Evolutionary conservation across 2,888 invertebrate species (phyloP).

Genomic region (Digitonthophagus gazella): DNA sequence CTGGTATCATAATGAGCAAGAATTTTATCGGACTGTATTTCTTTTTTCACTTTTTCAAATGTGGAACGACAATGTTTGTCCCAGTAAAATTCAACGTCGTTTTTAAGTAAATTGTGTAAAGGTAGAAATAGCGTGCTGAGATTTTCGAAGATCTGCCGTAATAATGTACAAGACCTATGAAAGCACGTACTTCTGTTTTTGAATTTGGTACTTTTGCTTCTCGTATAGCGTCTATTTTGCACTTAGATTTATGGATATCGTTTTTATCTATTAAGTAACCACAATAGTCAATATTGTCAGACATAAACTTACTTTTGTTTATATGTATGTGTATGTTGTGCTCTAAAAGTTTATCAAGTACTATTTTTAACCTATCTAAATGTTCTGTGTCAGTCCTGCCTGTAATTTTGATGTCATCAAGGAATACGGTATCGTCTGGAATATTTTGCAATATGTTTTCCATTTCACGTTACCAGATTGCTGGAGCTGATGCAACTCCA

Average conservation of each 20-base stretch:
- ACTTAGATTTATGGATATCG: slow-evolving; percentile 39
- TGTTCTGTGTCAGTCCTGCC: slow-evolving; percentile 33
- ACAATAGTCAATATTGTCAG: slow-evolving; percentile 36
- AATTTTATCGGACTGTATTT: slow-evolving; percentile 33
- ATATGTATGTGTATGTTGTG: slow-evolving; percentile 30
- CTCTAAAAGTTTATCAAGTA: neutral
- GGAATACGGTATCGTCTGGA: neutral
- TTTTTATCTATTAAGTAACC: slow-evolving; percentile 38
- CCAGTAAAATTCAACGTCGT: slow-evolving; percentile 35
- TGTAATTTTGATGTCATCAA: slow-evolving; percentile 19
- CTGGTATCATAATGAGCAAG: slow-evolving; percentile 38
- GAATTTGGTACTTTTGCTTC: slow-evolving; percentile 33
- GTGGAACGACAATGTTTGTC: slow-evolving; percentile 32
- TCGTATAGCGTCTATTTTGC: slow-evolving; percentile 40
- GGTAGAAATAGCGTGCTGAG: slow-evolving; percentile 36
- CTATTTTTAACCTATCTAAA: slow-evolving; percentile 30
- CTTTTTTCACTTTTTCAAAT: slow-evolving; percentile 36
- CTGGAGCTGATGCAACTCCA: too few relatives aligned
- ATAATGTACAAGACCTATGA: slow-evolving; percentile 40
- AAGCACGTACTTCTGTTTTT: slow-evolving; percentile 12
- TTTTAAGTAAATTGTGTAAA: slow-evolving; percentile 36
- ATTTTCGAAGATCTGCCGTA: slow-evolving; percentile 41
- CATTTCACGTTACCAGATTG: too few relatives aligned
- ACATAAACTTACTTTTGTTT: slow-evolving; percentile 37
- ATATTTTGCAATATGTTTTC: too few relatives aligned